Base-by-base conservation (phyloP, 2,797 vertebrate genomes). In the Orestias chungarensis region DNA sequence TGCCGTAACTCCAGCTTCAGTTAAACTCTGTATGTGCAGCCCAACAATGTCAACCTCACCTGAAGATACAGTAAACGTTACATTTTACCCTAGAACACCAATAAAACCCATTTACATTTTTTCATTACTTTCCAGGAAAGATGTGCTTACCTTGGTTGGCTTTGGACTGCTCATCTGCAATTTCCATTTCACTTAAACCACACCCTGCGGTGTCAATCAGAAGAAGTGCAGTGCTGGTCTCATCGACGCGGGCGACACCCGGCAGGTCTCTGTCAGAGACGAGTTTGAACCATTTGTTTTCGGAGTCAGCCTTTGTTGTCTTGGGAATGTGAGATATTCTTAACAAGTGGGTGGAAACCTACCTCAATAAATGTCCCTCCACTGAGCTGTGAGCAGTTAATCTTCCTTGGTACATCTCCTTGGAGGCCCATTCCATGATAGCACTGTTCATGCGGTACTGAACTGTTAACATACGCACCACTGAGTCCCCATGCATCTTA, bases 381-480 rank as follows among this genome's bases (percentile, higher is more conserved):
- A 99, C 98, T 0, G 96, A 96, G 4, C 91, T 84, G 93, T 99
- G 97, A 0, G 98, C 96, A 0, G 82, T 87, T 62, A 99, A 95
- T 74, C 59, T 93, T 20, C 96, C 95, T 0, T 87, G 66, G 82
- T 99, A 99, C 94, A 99, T 94, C 89, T 97, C 94, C 5, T 88
- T 81, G 1, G 97, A 99, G 2, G 97, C 96, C 98, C 98, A 99
- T 0, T 87, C 85, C 95, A 96, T 97, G 91, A 99, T 98, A 87
- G 88, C 75, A 9, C 75, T 83, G 89, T 99, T 96, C 98, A 99
- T 99, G 33, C 98, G 97, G 92, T 99, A 99, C 91, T 99, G 98
- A 74, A 97, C 92, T 0, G 94, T 96, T 67, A 99, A 94, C 94
- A 96, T 97, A 33, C 92, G 94, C 80, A 99, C 93, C 4, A 89